Evolutionary conservation across 2,888 invertebrate species (phyloP), one percentile per base, ranked within the genome.

Genomic region (Trichogramma dendrolimi): DNA sequence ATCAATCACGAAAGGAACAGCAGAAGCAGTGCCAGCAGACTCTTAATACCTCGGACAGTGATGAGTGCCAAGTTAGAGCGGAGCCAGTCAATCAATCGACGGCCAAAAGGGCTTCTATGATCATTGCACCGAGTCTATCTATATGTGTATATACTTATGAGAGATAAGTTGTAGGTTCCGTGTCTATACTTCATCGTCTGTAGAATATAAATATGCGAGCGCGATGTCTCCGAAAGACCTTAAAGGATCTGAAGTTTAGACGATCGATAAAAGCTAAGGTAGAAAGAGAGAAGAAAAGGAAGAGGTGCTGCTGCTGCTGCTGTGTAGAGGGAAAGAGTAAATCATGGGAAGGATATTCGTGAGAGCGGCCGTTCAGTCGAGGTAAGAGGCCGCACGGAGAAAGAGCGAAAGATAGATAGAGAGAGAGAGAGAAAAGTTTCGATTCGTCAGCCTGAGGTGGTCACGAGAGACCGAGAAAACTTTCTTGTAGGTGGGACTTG

Each of bases 371-470:
- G 27, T 27, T 69, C 60, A 65, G 63, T 60, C 62, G 65, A 62
- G 49, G 58, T 57, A 53, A 58, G 55, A 46, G 66, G 60, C 57
- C 68, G 65, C 69, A 64, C 69, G 68, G 60, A 63, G 62, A 68
- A 57, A 64, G 69, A 68, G 68, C 66, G 68, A 67, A 69, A 71
- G 65, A 68, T 47, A 59, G 10, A 53, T 70, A 71, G 69, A 63
- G 67, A 62, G 66, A 69, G 66, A 65, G 70, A 72, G 71, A 71
- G 70, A 72, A 73, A 71, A 66, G 73, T 77, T 77, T 77, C 70
- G 75, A 75, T 77, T 77, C 76, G 78, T 78, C 77, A 75, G 78
- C 78, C 78, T 71, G 78, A 74, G 78, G 78, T 77, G 78, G 78
- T 79, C 78, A 78, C 78, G 78, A 77, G 77, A 38, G 14, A 40